These are phyloP conservation scores for Coregonus sp. DNA, from an alignment of 2,797 vertebrate genomes.

Conservation along the genomic window DNA sequence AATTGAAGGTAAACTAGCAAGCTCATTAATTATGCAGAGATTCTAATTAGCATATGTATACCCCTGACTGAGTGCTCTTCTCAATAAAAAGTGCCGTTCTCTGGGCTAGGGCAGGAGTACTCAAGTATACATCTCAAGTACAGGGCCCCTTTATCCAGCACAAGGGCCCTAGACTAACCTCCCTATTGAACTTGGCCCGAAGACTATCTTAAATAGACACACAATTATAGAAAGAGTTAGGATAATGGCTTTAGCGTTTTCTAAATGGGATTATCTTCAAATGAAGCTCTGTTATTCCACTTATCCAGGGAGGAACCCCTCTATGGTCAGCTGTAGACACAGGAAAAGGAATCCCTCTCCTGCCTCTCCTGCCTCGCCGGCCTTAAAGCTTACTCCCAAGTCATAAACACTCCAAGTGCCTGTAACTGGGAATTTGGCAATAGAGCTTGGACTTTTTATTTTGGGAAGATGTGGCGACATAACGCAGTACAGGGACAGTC, in stretches of 20 bases:
- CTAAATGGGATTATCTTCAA: slow-evolving; percentile 65
- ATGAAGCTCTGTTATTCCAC: slow-evolving; percentile 48
- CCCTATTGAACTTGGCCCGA: slow-evolving; percentile 41
- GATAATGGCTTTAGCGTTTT: slow-evolving; percentile 42
- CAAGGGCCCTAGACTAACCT: slow-evolving; percentile 34
- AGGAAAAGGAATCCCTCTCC: slow-evolving; percentile 43
- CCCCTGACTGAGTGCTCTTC: slow-evolving; percentile 28
- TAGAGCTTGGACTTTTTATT: slow-evolving; percentile 59
- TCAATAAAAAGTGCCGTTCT: not conserved
- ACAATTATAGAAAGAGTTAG: slow-evolving; percentile 44
- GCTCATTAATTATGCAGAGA: slow-evolving; percentile 45
- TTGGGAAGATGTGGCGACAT: slow-evolving; percentile 16
- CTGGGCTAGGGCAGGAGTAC: slow-evolving; percentile 27
- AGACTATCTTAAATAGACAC: slow-evolving; percentile 26
- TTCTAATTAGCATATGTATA: slow-evolving; percentile 48
- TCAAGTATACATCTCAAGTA: slow-evolving; percentile 36
- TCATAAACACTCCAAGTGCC: slow-evolving; percentile 61
- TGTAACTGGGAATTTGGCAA: slow-evolving; percentile 68
- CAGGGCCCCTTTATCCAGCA: slow-evolving; percentile 35
- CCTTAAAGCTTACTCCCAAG: slow-evolving; percentile 67
- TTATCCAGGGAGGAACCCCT: slow-evolving; percentile 27
- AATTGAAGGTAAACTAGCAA: slow-evolving; percentile 41
- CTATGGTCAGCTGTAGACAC: not conserved
- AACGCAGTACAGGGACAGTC: not conserved
- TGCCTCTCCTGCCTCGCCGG: slow-evolving; percentile 45